Base-by-base conservation (phyloP, 2,797 vertebrate genomes). In the Lacerta agilis region DNA sequence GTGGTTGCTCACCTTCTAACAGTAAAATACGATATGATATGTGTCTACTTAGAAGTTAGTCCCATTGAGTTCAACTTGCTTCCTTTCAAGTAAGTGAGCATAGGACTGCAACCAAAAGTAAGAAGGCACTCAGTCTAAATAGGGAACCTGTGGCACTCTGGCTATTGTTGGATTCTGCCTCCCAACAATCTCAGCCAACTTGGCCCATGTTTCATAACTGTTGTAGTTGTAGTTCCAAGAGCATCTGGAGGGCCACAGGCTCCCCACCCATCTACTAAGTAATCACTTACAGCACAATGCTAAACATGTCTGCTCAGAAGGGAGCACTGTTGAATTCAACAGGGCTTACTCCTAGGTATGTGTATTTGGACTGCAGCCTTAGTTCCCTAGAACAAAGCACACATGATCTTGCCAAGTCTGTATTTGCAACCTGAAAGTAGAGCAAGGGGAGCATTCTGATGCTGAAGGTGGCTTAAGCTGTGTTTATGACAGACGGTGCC, bases 401-500 rank as follows among this genome's bases (percentile, higher is more conserved):
- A 33, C 11, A 64, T 6, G 69, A 15, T 84, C 20, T 15, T 58
- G 43, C 43, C n/a, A 45, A 43, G 20, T 27, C 27, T 64, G 17
- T n/a, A 41, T 77, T n/a, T n/a, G 25, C 36, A 66, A 41, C 38
- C 13, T 45, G 7, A 38, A 9, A 66, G 4, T 15, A 49, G 36
- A 33, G 9, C 15, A 55, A 67, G 64, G 69, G 43, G 87, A 0
- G 3, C 66, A 18, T 61, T 29, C 78, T 2, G 8, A 23, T 45
- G 82, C 87, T 86, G 87, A 88, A 90, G 90, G 89, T 93, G 91
- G 64, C 86, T 90, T 1, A 3, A 69, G 86, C 64, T 64, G 29
- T 11, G 29, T 8, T 85, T 41, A 45, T 66, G 11, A 11, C 64
- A 36, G 84, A 20, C 49, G 73, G 49, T 9, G 0, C 0, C 61